These are phyloP conservation scores for Sminthurinus aureus DNA, from an alignment of 2,888 invertebrate genomes.

Conservation along the genomic window DNA sequence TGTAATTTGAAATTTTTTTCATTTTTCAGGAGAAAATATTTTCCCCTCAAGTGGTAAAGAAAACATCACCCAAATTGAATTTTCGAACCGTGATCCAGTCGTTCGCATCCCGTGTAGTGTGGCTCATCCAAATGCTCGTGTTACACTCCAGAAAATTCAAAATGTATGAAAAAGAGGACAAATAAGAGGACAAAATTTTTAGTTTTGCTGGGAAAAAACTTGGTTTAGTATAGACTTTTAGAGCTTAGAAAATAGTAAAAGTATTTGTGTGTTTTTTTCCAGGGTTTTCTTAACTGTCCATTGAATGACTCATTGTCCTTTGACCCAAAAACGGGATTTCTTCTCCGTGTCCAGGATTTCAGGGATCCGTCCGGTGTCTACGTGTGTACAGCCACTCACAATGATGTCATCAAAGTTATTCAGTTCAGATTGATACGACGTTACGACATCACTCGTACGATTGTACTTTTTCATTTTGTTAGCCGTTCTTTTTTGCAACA, in stretches of 20 bases:
- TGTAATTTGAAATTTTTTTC: neutral
- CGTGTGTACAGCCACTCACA: slow-evolving; percentile 26
- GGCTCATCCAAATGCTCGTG: slow-evolving; percentile 25
- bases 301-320: slow-evolving; percentile 23
- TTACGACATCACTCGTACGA: slow-evolving; percentile 21
- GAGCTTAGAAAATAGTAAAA: no score
- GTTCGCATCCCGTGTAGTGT: slow-evolving; percentile 35
- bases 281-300: slow-evolving; percentile 28
- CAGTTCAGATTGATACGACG: slow-evolving; percentile 39
- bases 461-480: neutral
- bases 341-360: slow-evolving; percentile 10
- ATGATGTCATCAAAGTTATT: slow-evolving; percentile 45
- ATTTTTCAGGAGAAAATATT: slow-evolving; percentile 18
- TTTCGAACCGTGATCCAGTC: slow-evolving; percentile 15
- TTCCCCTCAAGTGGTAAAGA: slow-evolving; percentile 32
- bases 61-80: slow-evolving; percentile 27
- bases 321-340: slow-evolving; percentile 37
- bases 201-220: no score
- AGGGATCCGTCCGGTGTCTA: slow-evolving; percentile 37
- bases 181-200: no score
- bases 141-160: slow-evolving; percentile 26
- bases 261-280: neutral
- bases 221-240: no score
- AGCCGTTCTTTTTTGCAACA: neutral
- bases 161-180: slow-evolving; percentile 17